Percentiles rank a stretch among this genome's conserved stretches.
Conservation (phyloP, 2,113 vertebrate species). For the Podarcis cretensis region DNA sequence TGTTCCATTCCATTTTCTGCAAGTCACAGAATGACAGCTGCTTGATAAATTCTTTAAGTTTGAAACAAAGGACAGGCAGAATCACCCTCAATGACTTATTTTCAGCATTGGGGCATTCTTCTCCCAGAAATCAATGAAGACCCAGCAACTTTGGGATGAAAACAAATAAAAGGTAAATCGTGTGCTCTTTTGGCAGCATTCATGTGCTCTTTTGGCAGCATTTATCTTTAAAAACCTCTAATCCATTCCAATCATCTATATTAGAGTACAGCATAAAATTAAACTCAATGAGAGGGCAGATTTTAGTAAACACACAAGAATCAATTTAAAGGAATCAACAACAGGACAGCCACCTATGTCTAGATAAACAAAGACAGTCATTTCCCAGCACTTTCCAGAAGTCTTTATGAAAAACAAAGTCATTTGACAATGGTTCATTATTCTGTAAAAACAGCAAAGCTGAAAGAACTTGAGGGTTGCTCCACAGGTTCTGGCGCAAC, state of each 20-base stretch:
- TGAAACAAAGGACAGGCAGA: neutral
- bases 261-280: neutral
- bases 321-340: neutral
- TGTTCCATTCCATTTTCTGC: neutral
- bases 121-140: neutral
- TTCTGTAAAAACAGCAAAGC: neutral
- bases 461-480: neutral
- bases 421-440: neutral
- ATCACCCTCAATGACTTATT: neutral
- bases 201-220: neutral
- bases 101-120: neutral
- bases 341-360: neutral
- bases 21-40: neutral
- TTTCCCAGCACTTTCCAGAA: neutral
- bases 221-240: neutral
- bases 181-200: too few species aligned
- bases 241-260: neutral
- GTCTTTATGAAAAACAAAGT: neutral
- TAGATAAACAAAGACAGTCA: neutral
- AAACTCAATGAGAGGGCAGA: neutral
- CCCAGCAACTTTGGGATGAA: neutral
- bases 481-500: neutral
- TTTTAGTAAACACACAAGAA: neutral
- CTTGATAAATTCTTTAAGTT: neutral
- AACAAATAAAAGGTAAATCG: neutral